Percentiles rank a stretch among this genome's conserved stretches.
phyloP scores from a whole-genome alignment of 2,113 vertebrate species.

The Myiozetetes cayanensis region DNA sequence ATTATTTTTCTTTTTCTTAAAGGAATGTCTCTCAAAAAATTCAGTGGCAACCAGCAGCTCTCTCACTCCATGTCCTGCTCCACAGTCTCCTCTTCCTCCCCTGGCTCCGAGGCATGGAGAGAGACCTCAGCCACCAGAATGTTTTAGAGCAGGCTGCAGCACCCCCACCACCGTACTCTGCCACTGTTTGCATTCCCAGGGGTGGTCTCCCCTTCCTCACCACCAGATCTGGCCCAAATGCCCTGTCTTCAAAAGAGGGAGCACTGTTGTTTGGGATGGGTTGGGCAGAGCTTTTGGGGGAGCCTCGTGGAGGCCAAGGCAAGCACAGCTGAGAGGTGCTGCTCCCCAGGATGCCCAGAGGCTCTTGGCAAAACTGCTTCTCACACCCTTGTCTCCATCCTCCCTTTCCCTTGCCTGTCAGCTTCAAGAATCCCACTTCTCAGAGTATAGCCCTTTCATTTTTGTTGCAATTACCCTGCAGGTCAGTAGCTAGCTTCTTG shows the following conservation, averaged over 20 bases:
- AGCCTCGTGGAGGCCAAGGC: neutral
- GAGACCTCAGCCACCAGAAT: neutral
- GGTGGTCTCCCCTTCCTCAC: neutral
- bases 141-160: neutral
- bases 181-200: neutral
- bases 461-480: neutral
- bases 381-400: neutral
- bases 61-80: neutral
- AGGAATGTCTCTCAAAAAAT: neutral
- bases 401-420: neutral
- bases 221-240: neutral
- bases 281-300: neutral
- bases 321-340: neutral
- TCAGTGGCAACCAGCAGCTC: neutral
- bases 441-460: neutral
- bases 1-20: neutral
- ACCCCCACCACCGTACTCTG: too few species aligned
- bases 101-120: neutral
- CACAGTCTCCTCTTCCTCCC: neutral
- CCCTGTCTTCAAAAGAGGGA: neutral
- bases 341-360: neutral
- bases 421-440: neutral
- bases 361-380: neutral
- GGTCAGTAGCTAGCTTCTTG: neutral
- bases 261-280: neutral